Conservation (phyloP, 2,888 invertebrate species). For the Tineola bisselliella region DNA sequence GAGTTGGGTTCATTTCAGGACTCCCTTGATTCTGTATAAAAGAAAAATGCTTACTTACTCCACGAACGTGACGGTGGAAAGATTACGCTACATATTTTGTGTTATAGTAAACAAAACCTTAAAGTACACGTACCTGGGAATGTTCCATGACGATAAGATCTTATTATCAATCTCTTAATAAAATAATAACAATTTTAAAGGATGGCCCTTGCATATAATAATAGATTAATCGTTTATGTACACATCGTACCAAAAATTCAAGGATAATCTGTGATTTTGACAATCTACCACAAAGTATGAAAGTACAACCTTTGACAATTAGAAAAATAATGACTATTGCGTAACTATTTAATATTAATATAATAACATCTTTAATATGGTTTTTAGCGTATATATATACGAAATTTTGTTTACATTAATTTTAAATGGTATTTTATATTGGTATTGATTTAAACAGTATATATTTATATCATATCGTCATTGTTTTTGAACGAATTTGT, state of each 20-base stretch:
- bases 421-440: no score
- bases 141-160: neutral
- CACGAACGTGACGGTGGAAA: neutral
- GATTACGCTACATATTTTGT: neutral
- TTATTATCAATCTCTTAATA: neutral
- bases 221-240: neutral
- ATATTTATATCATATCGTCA: no score
- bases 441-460: no score
- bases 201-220: neutral
- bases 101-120: neutral
- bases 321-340: neutral
- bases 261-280: neutral
- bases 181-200: neutral
- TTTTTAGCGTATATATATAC: no score
- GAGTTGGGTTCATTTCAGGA: slow-evolving; percentile 33
- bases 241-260: neutral
- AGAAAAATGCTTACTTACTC: slow-evolving; percentile 34
- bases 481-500: no score
- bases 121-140: neutral
- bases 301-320: neutral
- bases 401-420: no score
- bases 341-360: neutral
- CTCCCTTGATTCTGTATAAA: slow-evolving; percentile 1
- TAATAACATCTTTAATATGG: neutral
- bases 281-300: neutral